Evolutionary conservation across 2,113 vertebrate genomes (phyloP), one percentile per base, ranked within the genome.

Genomic region (Cephalopterus ornatus): DNA sequence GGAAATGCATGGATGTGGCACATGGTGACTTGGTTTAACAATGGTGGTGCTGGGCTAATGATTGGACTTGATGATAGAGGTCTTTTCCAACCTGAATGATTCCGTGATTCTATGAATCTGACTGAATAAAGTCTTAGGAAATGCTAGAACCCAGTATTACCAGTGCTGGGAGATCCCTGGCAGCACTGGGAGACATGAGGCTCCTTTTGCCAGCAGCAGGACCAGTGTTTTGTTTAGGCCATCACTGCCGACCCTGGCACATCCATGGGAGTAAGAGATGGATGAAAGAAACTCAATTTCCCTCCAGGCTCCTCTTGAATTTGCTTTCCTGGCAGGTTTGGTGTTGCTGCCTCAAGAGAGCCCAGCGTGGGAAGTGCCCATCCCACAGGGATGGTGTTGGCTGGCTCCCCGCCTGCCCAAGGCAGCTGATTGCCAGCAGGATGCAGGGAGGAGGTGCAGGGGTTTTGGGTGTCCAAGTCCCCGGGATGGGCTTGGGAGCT

Each of bases 401-500:
- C 27, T 74, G 68, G 14, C 4, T 8, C 35, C 44, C 2, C 3
- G 50, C 27, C 22, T 59, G 49, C 59, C 27, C 1, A 1, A 21
- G 50, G 21, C 35, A 73, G 33, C 12, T 3, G 8, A n/a, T 24
- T 32, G 68, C 33, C 14, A 23, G 14, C 27, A 14, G 33, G 33
- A 59, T 24, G 11, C 44, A 44, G 4, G 19, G 21, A 52, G 52
- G 37, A 66, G 14, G 35, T 6, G 5, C 7, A 5, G 26, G 9
- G 30, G 24, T 21, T 8, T 5, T 15, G 13, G 15, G 7, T 42
- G 21, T 27, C 67, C 21, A 56, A 22, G 42, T 50, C 35, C 9
- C 59, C 32, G 42, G 49, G 50, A 56, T 2, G 6, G 42, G 14
- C 58, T 14, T 1, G 0, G 19, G 14, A 35, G 5, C 35, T 63